Conservation (phyloP, 1,140 invertebrate species). For the Pseudomyrmex flavicornis region DNA sequence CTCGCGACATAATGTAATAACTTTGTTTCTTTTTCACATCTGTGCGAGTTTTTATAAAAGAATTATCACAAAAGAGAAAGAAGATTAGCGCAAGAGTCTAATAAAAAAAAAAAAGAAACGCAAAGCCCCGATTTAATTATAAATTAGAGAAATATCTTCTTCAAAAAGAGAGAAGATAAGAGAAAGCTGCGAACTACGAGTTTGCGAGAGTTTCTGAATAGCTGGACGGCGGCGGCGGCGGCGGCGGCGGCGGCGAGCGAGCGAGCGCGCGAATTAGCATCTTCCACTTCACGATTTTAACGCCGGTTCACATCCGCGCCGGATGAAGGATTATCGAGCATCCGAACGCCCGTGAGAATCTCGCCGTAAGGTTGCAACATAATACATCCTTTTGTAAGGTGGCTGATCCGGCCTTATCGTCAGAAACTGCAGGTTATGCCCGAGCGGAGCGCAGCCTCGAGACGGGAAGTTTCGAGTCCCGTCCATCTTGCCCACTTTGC, state of each 20-base stretch:
- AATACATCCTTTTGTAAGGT: constrained; percentile 72
- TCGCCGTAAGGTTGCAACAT: constrained; percentile 68
- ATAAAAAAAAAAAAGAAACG: neutral
- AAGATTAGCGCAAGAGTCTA: neutral
- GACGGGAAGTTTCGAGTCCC: constrained; percentile 68
- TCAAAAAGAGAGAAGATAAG: neutral
- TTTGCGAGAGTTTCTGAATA: constrained; percentile 47
- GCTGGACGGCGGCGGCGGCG: neutral
- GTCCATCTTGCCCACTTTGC: constrained; percentile 74
- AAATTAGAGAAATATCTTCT: constrained; percentile 42
- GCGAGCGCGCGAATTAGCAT: constrained; percentile 25
- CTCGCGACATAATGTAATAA: neutral
- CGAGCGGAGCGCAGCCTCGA: constrained; percentile 37
- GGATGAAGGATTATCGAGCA: constrained; percentile 72
- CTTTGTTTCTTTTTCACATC: neutral
- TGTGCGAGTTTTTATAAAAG: neutral
- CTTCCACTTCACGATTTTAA: constrained; percentile 52
- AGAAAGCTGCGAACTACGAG: constrained; percentile 30
- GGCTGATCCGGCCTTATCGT: constrained; percentile 72
- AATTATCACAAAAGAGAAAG: neutral
- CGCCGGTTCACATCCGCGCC: constrained; percentile 64
- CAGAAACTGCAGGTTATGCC: constrained; percentile 66
- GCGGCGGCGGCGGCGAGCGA: too few species aligned
- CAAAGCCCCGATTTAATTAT: constrained; percentile 38
- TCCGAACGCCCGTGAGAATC: constrained; percentile 67